These are phyloP conservation scores for Autographa gamma DNA, from an alignment of 2,888 invertebrate species.

Conservation along the genomic window DNA sequence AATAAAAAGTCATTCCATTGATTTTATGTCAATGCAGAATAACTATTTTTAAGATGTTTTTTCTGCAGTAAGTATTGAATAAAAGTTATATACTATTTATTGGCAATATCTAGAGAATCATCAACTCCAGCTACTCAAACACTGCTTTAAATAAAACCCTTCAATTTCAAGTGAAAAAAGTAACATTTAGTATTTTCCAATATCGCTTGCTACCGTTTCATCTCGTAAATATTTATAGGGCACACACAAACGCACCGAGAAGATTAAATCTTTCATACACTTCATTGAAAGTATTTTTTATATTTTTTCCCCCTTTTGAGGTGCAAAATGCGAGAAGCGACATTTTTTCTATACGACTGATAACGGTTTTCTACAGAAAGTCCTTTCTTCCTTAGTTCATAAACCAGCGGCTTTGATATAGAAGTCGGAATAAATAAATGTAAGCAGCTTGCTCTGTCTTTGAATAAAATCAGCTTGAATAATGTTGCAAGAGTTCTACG, in stretches of 20 bases:
- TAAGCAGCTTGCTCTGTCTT: not conserved
- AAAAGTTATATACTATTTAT: too few relatives aligned
- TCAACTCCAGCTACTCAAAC: not conserved
- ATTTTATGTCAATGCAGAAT: too few relatives aligned
- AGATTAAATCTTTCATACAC: conserved; percentile 69
- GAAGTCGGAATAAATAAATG: not conserved
- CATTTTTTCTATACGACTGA: conserved; percentile 1
- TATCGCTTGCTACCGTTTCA: conserved; percentile 56
- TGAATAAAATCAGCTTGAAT: not conserved
- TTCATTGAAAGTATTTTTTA: conserved; percentile 52
- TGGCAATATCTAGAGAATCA: too few relatives aligned
- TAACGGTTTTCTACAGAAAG: conserved; percentile 9
- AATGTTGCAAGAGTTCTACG: not conserved
- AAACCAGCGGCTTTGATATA: not conserved
- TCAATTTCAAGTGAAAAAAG: conserved; percentile 27
- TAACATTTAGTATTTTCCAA: conserved; percentile 60
- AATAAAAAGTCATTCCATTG: too few relatives aligned
- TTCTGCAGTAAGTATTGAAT: too few relatives aligned
- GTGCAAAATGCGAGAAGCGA: conserved; percentile 44
- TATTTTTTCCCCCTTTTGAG: conserved; percentile 53
- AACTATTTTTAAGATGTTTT: too few relatives aligned
- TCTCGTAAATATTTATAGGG: conserved; percentile 75
- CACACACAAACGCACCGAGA: conserved; percentile 44
- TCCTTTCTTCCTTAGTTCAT: not conserved
- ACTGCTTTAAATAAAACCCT: conserved; percentile 24